Percentiles rank a stretch among this genome's conserved stretches.
Conservation (phyloP, 1,140 invertebrate genomes). For the Bicyclus anynana region DNA sequence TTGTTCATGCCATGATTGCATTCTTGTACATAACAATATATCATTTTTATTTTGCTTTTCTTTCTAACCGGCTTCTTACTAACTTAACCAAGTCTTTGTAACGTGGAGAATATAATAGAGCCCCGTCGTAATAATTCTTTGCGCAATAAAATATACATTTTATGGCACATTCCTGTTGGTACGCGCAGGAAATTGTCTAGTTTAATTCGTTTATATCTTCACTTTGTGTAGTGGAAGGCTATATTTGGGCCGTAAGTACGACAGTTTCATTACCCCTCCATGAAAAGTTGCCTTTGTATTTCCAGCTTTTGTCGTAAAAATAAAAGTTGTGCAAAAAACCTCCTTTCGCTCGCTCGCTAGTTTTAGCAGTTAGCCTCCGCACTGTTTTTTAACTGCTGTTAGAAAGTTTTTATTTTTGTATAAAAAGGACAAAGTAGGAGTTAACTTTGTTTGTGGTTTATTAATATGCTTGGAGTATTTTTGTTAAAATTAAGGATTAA, state of each 20-base stretch:
- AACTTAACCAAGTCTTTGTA: no score
- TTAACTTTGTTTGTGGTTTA: neutral
- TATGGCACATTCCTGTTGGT: neutral
- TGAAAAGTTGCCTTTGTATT: slow-evolving; percentile 13
- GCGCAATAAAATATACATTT: neutral
- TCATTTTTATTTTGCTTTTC: no score
- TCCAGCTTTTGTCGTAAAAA: slow-evolving; percentile 13
- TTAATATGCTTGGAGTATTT: neutral
- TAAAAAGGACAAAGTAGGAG: neutral
- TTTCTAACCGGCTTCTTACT: no score
- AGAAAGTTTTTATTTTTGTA: neutral
- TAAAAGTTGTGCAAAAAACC: slow-evolving; percentile 11
- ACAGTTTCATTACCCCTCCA: slow-evolving; percentile 16
- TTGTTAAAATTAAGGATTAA: neutral
- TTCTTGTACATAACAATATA: no score
- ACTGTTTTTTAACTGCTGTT: slow-evolving; percentile 5
- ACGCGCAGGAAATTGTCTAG: neutral
- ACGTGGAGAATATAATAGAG: neutral
- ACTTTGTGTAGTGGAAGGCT: slow-evolving; percentile 1
- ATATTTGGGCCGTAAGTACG: slow-evolving; percentile 15
- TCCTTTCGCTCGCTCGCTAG: slow-evolving; percentile 7
- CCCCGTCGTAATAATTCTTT: neutral
- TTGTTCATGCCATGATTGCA: no score
- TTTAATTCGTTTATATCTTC: neutral
- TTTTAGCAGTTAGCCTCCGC: neutral